Base-by-base conservation (phyloP, 2,888 invertebrate genomes). In the Caenorhabditis japonica region DNA sequence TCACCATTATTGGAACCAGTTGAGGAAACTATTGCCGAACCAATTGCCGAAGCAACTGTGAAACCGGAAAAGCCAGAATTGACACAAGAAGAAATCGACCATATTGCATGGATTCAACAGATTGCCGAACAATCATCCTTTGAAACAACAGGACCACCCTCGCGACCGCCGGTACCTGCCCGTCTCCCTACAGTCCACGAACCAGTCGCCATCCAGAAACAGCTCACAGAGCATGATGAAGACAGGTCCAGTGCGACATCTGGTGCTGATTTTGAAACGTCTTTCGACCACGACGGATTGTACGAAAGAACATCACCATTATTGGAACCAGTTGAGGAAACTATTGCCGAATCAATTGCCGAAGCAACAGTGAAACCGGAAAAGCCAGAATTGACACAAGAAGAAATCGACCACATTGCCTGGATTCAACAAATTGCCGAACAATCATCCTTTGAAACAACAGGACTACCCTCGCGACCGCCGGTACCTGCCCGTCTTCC, bases 371-470 rank as follows among this genome's bases (percentile, higher is more conserved):
- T 7, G 30, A 5, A 53, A 25, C 17, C 34, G 17, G 43, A 46
- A 13, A 55, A 59, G 47, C 39, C 39, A 1, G 55, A 47, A 36
- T 47, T 60, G 23, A 53, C 69, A 8, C 43, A 52, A n/a, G 46
- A 59, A 38, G 75, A 75, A 36, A 43, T 75, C 21, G 75, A 62
- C 15, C 75, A 64, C 56, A 75, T 75, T 30, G 75, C 75, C 10
- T 60, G 58, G 49, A 75, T 77, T 12, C 60, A 68, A 30, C 58
- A 44, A 25, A 39, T 77, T n/a, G 77, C 75, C 8, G 64, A 69
- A 19, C 76, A 80, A 43, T 62, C 70, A 2, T 71, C 79, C 13
- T 74, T 76, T 52, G 76, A 76, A 10, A 27, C 59, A 12, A 19
- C 59, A 12, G 38, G 47, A 15, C 23, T n/a, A 10, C 64, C 53